A percentile compares a stretch with the other conserved stretches of the same genome.
Evolutionary conservation across 2,888 invertebrate genomes (phyloP).

Genomic region (Hydriomena furcata): DNA sequence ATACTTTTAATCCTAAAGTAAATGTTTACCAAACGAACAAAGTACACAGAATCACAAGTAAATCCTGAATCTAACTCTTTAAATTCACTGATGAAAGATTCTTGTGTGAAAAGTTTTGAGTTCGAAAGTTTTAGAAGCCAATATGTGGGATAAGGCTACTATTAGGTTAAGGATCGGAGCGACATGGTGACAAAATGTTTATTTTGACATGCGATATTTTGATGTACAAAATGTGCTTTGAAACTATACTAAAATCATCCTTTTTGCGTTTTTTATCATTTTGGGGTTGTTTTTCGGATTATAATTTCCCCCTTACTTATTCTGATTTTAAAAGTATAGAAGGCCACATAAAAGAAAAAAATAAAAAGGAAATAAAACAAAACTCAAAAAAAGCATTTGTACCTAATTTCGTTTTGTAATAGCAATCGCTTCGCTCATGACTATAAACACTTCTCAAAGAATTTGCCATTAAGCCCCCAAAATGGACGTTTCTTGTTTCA

Average conservation of each 20-base stretch:
- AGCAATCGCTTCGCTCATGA: constrained; percentile 1
- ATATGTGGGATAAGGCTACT: constrained; percentile 4
- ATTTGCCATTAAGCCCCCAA: constrained; percentile 9
- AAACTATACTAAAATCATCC: no score
- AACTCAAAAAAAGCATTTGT: not conserved
- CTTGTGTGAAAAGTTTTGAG: constrained; percentile 18
- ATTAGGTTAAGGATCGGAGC: not conserved
- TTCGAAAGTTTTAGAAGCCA: constrained; percentile 11
- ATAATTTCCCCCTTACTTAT: no score
- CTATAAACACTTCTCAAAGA: not conserved
- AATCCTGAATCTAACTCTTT: constrained; percentile 8
- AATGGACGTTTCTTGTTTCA: constrained; percentile 18
- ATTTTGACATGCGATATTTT: no score
- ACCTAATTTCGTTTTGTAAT: not conserved
- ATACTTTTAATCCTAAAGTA: no score
- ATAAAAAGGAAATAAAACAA: no score
- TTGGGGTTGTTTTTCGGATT: no score
- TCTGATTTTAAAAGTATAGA: no score
- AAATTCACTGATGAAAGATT: constrained; percentile 24
- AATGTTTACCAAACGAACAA: no score
- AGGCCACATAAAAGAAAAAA: no score
- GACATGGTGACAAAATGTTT: no score
- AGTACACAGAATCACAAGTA: not conserved
- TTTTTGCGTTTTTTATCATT: no score
- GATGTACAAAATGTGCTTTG: no score